Evolutionary conservation across 2,113 vertebrate genomes (phyloP).

Genomic region (Pseudopipra pipra): DNA sequence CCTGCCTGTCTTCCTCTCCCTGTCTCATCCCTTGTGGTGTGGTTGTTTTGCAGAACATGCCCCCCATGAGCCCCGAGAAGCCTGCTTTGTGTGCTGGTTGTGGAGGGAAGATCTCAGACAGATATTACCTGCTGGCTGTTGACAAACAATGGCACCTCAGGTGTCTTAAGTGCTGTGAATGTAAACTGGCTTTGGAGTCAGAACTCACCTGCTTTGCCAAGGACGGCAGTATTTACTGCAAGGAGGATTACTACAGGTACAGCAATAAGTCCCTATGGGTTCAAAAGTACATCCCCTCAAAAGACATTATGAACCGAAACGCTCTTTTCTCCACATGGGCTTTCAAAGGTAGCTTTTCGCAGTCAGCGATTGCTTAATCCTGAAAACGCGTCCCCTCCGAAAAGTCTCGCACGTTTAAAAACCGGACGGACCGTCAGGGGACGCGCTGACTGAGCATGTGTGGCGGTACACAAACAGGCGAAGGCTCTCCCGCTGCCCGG

Average conservation of each 20-base stretch:
- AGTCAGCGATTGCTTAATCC: not conserved
- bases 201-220: slow-evolving; percentile 99
- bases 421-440: not conserved
- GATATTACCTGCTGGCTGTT: slow-evolving; percentile 98
- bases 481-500: not conserved
- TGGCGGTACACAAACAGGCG: not conserved
- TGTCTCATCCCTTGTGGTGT: slow-evolving; percentile 22
- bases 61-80: slow-evolving; percentile 96
- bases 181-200: slow-evolving; percentile 97
- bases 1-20: not conserved
- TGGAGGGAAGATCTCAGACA: slow-evolving; percentile 96
- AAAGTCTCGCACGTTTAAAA: not conserved
- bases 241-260: slow-evolving; percentile 99
- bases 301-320: not conserved
- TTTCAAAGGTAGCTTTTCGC: slow-evolving; percentile 2
- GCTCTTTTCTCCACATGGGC: not conserved
- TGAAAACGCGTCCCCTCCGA: not conserved
- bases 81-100: slow-evolving; percentile 97
- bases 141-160: slow-evolving; percentile 99
- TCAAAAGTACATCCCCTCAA: not conserved
- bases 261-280: slow-evolving; percentile 9
- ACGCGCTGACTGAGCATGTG: not conserved
- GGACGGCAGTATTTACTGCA: slow-evolving; percentile 99
- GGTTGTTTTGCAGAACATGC: slow-evolving; percentile 86
- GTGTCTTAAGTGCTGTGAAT: slow-evolving; percentile 99